Percentiles rank a stretch among this genome's conserved stretches.
These are phyloP conservation scores for Epizoanthus rinbou DNA, from an alignment of 92 coral and sea anemone species.

Conservation along the genomic window DNA sequence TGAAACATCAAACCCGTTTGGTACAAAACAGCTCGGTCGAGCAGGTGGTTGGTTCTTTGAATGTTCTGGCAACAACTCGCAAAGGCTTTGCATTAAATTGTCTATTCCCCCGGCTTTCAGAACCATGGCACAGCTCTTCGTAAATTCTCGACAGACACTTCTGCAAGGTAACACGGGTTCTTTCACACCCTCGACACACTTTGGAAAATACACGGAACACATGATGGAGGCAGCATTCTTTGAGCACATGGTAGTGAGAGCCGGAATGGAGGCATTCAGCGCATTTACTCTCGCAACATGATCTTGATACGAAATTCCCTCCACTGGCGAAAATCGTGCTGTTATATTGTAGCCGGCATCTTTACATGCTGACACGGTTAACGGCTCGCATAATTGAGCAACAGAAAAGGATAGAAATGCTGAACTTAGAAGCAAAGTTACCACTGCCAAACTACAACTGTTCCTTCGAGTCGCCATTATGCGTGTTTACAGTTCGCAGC, in stretches of 20 bases:
- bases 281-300: neutral
- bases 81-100: neutral
- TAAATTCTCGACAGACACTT: constrained; percentile 24
- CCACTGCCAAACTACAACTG: no score
- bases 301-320: neutral
- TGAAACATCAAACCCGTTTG: constrained; percentile 11
- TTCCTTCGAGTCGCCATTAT: no score
- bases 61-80: constrained; percentile 15
- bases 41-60: neutral
- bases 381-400: constrained; percentile 22
- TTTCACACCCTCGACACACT: constrained; percentile 12
- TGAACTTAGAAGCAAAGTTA: no score
- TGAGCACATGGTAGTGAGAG: neutral
- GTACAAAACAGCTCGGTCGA: neutral
- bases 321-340: constrained; percentile 1
- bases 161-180: constrained; percentile 33
- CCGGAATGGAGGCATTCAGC: neutral
- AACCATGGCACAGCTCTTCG: neutral
- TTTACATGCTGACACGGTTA: constrained; percentile 18
- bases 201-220: constrained; percentile 9
- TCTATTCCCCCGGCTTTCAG: neutral
- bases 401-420: neutral
- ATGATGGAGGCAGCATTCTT: neutral
- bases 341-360: constrained; percentile 27
- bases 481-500: no score